Percentiles rank a stretch among this genome's conserved stretches.
Evolutionary conservation across 1,140 invertebrate genomes (phyloP).

Genomic region (Paralvinella palmiformis): DNA sequence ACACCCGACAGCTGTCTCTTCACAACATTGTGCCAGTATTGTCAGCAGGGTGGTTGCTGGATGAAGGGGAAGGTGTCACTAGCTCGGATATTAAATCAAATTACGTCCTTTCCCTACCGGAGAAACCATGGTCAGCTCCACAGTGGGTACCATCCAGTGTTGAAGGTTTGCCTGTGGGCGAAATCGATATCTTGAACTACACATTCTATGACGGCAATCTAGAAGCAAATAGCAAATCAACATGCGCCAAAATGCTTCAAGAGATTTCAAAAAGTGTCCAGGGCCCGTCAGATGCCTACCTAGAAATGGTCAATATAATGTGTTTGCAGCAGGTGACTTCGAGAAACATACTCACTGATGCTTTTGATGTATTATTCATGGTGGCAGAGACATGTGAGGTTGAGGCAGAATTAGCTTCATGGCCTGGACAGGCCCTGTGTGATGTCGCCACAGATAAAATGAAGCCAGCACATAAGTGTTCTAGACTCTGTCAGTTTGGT

Average conservation of each 20-base stretch:
- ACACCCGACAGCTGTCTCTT: constrained; percentile 25
- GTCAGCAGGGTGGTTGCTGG: constrained; percentile 25
- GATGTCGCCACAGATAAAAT: neutral
- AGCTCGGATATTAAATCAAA: constrained; percentile 17
- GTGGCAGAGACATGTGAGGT: constrained; percentile 18
- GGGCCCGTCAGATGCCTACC: constrained; percentile 19
- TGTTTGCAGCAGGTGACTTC: constrained; percentile 20
- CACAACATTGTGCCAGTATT: constrained; percentile 16
- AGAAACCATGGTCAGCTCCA: constrained; percentile 23
- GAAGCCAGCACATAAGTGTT: constrained; percentile 11
- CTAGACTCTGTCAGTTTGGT: constrained; percentile 21
- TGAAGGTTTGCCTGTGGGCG: too few species aligned
- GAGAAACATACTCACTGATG: constrained; percentile 4
- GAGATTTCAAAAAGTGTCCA: too few species aligned
- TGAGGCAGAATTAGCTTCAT: neutral
- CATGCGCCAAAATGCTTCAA: too few species aligned
- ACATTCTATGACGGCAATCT: too few species aligned
- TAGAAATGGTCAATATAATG: constrained; percentile 19
- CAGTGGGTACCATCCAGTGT: constrained; percentile 22
- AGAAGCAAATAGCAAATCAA: too few species aligned
- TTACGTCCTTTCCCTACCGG: constrained; percentile 18
- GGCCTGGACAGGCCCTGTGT: neutral
- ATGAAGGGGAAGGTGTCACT: constrained; percentile 24
- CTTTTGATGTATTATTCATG: constrained; percentile 19
- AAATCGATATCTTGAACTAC: too few species aligned